These are phyloP conservation scores for Phalacrocorax aristotelis DNA, from an alignment of 2,113 vertebrate species.

Conservation along the genomic window DNA sequence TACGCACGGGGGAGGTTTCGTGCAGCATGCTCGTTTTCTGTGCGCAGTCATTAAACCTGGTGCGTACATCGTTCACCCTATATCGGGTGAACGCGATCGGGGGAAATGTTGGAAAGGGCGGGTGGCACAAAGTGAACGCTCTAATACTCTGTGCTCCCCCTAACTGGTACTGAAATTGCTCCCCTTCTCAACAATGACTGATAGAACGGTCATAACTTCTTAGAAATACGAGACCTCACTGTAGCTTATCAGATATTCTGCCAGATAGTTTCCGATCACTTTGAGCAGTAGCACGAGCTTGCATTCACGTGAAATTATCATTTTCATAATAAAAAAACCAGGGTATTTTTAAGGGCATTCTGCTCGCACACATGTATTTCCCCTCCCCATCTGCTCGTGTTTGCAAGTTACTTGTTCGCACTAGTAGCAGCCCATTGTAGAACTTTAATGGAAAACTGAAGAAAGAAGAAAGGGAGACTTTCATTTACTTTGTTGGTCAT, in stretches of 20 bases:
- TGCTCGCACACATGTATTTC: accelerated
- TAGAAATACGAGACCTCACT: not conserved
- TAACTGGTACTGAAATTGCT: not conserved
- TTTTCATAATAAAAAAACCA: not conserved
- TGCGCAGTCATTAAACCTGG: too few species aligned
- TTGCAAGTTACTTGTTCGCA: not conserved
- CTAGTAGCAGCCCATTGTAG: not conserved
- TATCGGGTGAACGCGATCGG: accelerated
- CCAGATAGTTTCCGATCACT: not conserved
- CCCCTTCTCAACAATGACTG: not conserved
- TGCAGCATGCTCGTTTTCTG: too few species aligned
- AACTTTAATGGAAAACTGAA: not conserved
- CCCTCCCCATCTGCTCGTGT: not conserved
- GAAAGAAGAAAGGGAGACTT: not conserved
- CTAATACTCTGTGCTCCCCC: accelerated
- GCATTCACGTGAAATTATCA: not conserved
- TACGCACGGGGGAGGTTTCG: too few species aligned
- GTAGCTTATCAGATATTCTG: not conserved
- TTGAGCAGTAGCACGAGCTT: not conserved
- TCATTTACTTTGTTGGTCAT: not conserved
- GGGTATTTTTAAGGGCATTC: not conserved
- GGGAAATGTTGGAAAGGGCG: not conserved
- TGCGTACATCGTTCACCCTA: accelerated
- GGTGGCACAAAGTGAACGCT: not conserved
- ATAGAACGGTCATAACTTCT: accelerated